phyloP scores from a whole-genome alignment of 2,888 invertebrate species.

The Drosophila nr. medialis region DNA sequence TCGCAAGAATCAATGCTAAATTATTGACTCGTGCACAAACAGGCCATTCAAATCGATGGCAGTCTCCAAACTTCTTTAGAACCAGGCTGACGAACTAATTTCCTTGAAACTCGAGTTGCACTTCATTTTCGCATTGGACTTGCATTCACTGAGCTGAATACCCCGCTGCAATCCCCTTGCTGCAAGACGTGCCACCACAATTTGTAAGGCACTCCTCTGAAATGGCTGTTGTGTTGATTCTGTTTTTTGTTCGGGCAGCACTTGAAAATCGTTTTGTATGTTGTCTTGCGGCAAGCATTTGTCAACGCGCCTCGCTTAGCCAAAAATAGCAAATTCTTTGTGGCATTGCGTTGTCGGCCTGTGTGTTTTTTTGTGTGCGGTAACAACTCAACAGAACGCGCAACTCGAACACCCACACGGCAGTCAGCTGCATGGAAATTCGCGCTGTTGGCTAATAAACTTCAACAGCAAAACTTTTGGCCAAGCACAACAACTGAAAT shows the following conservation, averaged over 20 bases:
- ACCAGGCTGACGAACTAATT: slow-evolving; percentile 1
- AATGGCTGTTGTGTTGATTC: slow-evolving; percentile 1
- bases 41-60: slow-evolving; percentile 1
- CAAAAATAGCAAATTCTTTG: slow-evolving; percentile 17
- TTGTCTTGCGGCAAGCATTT: slow-evolving; percentile 55
- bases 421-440: slow-evolving; percentile 25
- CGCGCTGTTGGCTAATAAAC: slow-evolving; percentile 58
- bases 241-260: slow-evolving; percentile 28
- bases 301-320: slow-evolving; percentile 51
- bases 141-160: background rate
- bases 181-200: background rate
- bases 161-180: background rate
- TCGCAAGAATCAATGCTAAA: slow-evolving; percentile 8
- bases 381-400: slow-evolving; percentile 27
- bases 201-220: slow-evolving; percentile 16
- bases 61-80: background rate
- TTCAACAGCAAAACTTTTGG: slow-evolving; percentile 30
- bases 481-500: slow-evolving; percentile 25
- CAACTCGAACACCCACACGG: slow-evolving; percentile 57
- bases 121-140: background rate
- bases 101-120: slow-evolving; percentile 13
- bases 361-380: background rate
- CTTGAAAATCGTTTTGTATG: slow-evolving; percentile 50
- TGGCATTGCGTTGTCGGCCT: slow-evolving; percentile 18
- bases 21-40: slow-evolving; percentile 16